These are phyloP conservation scores for Scrobipalpa costella DNA, from an alignment of 2,888 invertebrate genomes.

Conservation along the genomic window DNA sequence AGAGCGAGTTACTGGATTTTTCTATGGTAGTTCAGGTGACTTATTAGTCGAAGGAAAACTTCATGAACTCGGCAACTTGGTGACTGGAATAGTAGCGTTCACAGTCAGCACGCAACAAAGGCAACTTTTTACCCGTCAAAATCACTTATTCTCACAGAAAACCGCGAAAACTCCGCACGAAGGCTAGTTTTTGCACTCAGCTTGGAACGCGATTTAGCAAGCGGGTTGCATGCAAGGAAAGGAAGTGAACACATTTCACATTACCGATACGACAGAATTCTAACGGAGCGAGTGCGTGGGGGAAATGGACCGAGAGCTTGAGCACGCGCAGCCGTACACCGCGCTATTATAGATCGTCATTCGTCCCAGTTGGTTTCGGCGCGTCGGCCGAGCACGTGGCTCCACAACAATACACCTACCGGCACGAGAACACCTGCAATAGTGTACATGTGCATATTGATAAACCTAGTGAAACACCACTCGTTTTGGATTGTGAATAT, in stretches of 20 bases:
- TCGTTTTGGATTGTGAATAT: constrained; percentile 32
- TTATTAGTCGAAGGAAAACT: neutral
- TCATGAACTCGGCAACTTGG: neutral
- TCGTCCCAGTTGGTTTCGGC: constrained; percentile 78
- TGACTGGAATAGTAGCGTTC: neutral
- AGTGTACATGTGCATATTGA: constrained; percentile 38
- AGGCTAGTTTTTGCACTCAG: constrained; percentile 10
- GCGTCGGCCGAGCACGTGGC: constrained; percentile 75
- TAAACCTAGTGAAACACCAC: constrained; percentile 20
- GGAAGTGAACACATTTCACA: constrained; percentile 40
- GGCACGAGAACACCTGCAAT: constrained; percentile 40
- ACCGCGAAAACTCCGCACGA: constrained; percentile 2
- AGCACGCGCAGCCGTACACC: constrained; percentile 58
- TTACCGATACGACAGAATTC: constrained; percentile 45
- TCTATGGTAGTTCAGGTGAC: neutral
- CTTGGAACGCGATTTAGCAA: constrained; percentile 27
- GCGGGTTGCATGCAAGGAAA: constrained; percentile 31
- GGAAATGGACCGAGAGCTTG: constrained; percentile 78
- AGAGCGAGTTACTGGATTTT: constrained; percentile 19
- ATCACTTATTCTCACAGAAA: neutral
- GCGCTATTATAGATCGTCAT: constrained; percentile 76
- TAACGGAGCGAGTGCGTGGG: constrained; percentile 65
- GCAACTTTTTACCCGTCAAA: neutral
- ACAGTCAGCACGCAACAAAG: neutral
- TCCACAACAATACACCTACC: constrained; percentile 53